Conservation (phyloP, 2,888 invertebrate species). For the Chrysotoxum bicinctum region DNA sequence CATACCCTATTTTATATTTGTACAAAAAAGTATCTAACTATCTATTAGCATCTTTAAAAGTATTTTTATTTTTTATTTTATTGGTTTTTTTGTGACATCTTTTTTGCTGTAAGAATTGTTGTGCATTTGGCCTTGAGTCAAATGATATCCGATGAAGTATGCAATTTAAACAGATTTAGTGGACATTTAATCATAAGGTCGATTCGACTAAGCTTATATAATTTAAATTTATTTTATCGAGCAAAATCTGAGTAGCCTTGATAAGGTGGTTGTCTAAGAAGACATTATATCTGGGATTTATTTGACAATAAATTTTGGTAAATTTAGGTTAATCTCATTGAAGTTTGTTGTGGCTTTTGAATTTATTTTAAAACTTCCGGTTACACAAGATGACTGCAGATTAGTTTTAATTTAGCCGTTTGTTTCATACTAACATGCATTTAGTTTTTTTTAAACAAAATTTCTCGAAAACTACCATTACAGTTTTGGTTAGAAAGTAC, state of each 20-base stretch:
- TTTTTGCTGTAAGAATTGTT: neutral
- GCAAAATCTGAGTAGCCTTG: slow-evolving; percentile 4
- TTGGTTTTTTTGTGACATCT: neutral
- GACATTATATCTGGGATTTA: neutral
- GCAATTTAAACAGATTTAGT: slow-evolving; percentile 10
- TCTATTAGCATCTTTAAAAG: neutral
- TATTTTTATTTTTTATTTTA: neutral
- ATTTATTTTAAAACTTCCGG: neutral
- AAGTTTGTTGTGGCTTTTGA: neutral
- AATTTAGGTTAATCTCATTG: neutral
- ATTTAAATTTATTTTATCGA: slow-evolving; percentile 5
- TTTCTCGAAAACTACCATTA: no score
- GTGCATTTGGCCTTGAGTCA: slow-evolving; percentile 4
- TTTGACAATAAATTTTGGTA: neutral
- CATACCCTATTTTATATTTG: neutral
- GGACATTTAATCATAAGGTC: slow-evolving; percentile 20
- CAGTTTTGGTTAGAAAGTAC: no score
- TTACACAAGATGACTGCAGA: neutral
- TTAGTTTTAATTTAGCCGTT: no score
- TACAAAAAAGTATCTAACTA: neutral
- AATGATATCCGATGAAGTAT: neutral
- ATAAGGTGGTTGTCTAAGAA: neutral
- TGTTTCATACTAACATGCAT: no score
- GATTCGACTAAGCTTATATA: neutral
- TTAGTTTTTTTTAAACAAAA: no score